These are phyloP conservation scores for Deilephila elpenor DNA, from an alignment of 2,888 invertebrate species.

Conservation along the genomic window DNA sequence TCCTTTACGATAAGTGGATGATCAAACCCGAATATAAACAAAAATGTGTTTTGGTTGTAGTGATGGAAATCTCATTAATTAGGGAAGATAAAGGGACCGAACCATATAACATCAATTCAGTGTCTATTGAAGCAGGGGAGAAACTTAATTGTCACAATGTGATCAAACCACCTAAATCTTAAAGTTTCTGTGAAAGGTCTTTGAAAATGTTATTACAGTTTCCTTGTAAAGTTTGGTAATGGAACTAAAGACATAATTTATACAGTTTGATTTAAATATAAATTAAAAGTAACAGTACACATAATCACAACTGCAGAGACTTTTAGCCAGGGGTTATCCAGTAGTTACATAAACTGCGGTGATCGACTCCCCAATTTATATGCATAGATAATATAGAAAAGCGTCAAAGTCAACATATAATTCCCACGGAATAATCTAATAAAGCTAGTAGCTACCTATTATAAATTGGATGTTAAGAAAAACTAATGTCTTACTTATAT, in stretches of 20 bases:
- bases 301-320: too few relatives aligned
- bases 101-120: conserved; percentile 5
- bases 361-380: too few relatives aligned
- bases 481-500: too few relatives aligned
- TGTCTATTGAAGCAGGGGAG: not conserved
- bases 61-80: conserved; percentile 13
- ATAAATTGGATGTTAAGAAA: too few relatives aligned
- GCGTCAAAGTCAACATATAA: too few relatives aligned
- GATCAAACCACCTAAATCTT: not conserved
- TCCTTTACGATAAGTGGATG: not conserved
- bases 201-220: not conserved
- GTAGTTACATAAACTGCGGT: too few relatives aligned
- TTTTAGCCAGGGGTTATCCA: too few relatives aligned
- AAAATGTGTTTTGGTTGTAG: not conserved
- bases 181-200: not conserved
- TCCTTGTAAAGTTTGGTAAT: not conserved
- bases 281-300: too few relatives aligned
- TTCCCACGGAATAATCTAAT: too few relatives aligned
- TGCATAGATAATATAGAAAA: too few relatives aligned
- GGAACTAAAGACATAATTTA: not conserved
- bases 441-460: too few relatives aligned
- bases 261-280: too few relatives aligned
- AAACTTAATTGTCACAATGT: not conserved
- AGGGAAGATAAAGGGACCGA: not conserved
- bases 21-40: not conserved